These are phyloP conservation scores for Dasypogon diadema DNA, from an alignment of 2,888 invertebrate species.

Conservation along the genomic window DNA sequence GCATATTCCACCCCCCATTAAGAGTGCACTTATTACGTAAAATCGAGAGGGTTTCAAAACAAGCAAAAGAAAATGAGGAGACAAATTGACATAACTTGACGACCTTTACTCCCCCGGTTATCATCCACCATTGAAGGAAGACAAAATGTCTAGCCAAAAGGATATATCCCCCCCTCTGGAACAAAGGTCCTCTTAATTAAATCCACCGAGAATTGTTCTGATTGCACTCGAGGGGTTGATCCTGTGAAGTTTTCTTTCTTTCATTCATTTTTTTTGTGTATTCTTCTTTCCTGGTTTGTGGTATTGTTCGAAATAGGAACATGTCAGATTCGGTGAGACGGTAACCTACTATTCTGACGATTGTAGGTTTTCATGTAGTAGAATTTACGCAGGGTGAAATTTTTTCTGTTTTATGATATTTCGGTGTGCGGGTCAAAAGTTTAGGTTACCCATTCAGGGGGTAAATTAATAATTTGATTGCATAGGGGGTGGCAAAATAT, in stretches of 20 bases:
- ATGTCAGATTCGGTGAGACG: constrained; percentile 21
- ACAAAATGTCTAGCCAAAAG: constrained; percentile 48
- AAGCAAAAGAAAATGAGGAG: constrained; percentile 38
- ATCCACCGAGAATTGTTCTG: constrained; percentile 57
- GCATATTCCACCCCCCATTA: constrained; percentile 2
- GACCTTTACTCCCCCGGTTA: constrained; percentile 20
- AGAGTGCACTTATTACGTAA: not conserved
- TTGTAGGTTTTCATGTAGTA: constrained; percentile 4
- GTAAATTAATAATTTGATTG: constrained; percentile 56
- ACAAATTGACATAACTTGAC: constrained; percentile 46
- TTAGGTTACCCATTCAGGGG: not conserved
- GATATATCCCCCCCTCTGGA: constrained; percentile 49
- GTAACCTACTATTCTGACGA: constrained; percentile 8
- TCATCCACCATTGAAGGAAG: constrained; percentile 41
- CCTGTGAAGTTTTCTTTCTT: constrained; percentile 53
- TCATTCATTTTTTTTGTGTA: no score
- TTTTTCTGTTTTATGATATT: not conserved
- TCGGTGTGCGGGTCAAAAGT: not conserved
- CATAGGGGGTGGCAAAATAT: constrained; percentile 43
- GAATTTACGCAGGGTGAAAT: not conserved
- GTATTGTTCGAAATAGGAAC: constrained; percentile 16
- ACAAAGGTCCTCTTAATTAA: constrained; percentile 57
- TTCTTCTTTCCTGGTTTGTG: constrained; percentile 18
- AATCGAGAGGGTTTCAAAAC: constrained; percentile 14
- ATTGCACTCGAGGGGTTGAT: constrained; percentile 57